Evolutionary conservation across 2,888 invertebrate species (phyloP).

Genomic region (Diarsia brunnea): DNA sequence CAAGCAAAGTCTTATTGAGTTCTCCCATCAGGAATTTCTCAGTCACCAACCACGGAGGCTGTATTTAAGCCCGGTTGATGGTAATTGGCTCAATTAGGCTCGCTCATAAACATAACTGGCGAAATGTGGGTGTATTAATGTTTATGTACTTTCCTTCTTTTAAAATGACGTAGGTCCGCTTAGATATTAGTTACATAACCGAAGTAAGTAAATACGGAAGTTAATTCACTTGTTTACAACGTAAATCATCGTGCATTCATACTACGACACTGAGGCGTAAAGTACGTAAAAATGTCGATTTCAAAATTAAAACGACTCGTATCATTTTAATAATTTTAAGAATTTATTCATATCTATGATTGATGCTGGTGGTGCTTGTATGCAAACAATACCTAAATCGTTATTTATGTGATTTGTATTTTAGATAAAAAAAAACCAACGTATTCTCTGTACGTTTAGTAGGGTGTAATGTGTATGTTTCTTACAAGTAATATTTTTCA

Average conservation of each 20-base stretch:
- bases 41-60: too few species aligned
- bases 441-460: not conserved
- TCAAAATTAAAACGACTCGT: too few species aligned
- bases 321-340: too few species aligned
- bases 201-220: not conserved
- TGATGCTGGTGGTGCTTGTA: not conserved
- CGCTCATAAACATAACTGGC: too few species aligned
- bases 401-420: not conserved
- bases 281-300: too few species aligned
- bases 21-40: too few species aligned
- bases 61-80: too few species aligned
- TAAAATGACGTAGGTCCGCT: not conserved
- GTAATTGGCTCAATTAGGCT: too few species aligned
- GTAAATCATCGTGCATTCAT: not conserved
- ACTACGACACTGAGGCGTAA: not conserved
- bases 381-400: not conserved
- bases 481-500: not conserved
- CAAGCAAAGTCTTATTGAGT: too few species aligned
- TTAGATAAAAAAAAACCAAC: not conserved
- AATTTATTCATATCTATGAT: not conserved
- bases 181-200: not conserved
- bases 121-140: too few species aligned
- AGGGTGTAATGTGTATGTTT: too few species aligned
- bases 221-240: constrained; percentile 5
- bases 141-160: not conserved